Evolutionary conservation across 2,113 vertebrate species (phyloP).

Genomic region (Varanus komodoensis): DNA sequence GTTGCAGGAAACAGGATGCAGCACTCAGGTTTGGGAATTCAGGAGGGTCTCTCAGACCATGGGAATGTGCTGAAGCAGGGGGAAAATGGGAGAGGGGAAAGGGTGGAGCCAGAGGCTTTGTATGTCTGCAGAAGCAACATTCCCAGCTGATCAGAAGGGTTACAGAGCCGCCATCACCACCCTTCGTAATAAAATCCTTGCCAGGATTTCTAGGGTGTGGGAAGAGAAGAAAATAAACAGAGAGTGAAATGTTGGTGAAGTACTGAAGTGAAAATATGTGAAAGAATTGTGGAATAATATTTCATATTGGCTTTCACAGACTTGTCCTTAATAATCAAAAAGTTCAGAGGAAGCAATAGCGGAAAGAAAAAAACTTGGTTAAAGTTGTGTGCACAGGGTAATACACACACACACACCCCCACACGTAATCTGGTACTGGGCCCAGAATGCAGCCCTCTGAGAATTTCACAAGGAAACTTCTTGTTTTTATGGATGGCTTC

Average conservation of each 20-base stretch:
- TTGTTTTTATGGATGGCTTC: background rate
- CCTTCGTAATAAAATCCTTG: background rate
- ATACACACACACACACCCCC: background rate
- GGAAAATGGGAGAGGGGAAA: constrained; percentile 20
- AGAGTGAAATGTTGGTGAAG: constrained; percentile 23
- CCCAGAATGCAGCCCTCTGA: background rate
- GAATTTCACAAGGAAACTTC: background rate
- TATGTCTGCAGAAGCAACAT: constrained; percentile 12
- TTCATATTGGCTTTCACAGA: constrained; percentile 40
- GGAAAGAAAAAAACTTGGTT: background rate
- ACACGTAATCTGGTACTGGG: background rate
- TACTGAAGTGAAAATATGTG: constrained; percentile 56
- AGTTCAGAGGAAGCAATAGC: constrained; percentile 10
- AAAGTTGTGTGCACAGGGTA: background rate
- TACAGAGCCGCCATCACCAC: background rate
- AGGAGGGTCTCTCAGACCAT: constrained; percentile 42
- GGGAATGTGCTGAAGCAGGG: constrained; percentile 30
- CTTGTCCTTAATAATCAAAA: constrained; percentile 34
- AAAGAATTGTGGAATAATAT: constrained; percentile 14
- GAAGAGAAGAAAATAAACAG: constrained; percentile 53
- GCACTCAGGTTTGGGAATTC: constrained; percentile 48
- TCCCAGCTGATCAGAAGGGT: constrained; percentile 40
- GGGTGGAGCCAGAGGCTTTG: background rate
- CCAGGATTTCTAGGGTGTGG: constrained; percentile 31
- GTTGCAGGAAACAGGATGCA: constrained; percentile 11